Percentiles rank a stretch among this genome's conserved stretches.
phyloP scores from a whole-genome alignment of 2,888 invertebrate species.

The Leptodirus hochenwartii region DNA sequence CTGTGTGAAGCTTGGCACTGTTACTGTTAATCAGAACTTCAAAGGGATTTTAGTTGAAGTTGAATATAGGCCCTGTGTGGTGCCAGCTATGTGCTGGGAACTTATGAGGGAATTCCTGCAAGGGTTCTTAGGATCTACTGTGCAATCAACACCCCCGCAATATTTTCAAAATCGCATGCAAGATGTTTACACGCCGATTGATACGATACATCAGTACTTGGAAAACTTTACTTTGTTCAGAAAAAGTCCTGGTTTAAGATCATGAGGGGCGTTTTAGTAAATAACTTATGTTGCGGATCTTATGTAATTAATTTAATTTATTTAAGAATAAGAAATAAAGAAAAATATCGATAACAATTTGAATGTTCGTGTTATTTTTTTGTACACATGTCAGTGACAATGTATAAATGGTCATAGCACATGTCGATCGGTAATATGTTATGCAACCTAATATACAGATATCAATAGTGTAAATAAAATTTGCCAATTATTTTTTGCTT shows the following conservation, averaged over 20 bases:
- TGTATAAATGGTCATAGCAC: too few species aligned
- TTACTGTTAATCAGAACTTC: slow-evolving; percentile 81
- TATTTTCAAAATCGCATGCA: slow-evolving; percentile 59
- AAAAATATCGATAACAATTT: too few species aligned
- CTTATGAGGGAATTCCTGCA: slow-evolving; percentile 81
- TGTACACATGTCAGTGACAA: too few species aligned
- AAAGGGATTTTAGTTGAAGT: slow-evolving; percentile 88
- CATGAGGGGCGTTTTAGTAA: too few species aligned
- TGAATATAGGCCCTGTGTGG: slow-evolving; percentile 80
- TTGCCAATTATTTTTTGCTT: too few species aligned
- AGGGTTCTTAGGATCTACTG: slow-evolving; percentile 65
- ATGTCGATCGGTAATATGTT: too few species aligned
- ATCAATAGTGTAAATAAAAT: too few species aligned
- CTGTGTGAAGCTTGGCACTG: slow-evolving; percentile 76
- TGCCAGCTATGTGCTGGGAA: slow-evolving; percentile 77
- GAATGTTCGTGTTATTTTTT: too few species aligned
- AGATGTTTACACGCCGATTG: slow-evolving; percentile 74
- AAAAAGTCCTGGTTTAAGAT: slow-evolving; percentile 41
- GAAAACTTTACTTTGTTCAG: slow-evolving; percentile 84
- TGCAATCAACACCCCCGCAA: slow-evolving; percentile 54
- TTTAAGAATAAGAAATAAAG: too few species aligned
- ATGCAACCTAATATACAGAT: too few species aligned
- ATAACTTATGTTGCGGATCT: too few species aligned
- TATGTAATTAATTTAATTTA: too few species aligned
- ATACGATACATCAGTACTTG: slow-evolving; percentile 85